A percentile compares a stretch with the other conserved stretches of the same genome.
Evolutionary conservation across 1,140 invertebrate species (phyloP).

Genomic region (Vollenhovia emeryi): DNA sequence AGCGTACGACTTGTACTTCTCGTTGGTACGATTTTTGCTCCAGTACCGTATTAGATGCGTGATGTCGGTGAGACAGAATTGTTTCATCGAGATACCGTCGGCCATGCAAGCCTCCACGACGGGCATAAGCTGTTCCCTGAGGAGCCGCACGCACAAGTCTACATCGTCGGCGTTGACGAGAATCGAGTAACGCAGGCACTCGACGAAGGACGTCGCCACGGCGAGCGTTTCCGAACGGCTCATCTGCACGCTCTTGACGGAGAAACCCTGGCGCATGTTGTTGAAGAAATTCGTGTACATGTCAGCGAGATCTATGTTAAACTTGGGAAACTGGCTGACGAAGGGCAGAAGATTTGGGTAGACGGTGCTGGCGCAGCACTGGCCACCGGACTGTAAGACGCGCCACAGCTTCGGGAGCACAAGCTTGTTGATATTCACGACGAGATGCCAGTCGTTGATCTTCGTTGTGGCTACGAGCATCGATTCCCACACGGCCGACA

Average conservation of each 20-base stretch:
- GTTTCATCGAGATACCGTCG: constrained; percentile 78
- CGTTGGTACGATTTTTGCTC: constrained; percentile 83
- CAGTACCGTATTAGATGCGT: constrained; percentile 86
- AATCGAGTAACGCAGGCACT: constrained; percentile 89
- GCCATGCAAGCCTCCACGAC: constrained; percentile 83
- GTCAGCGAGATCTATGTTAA: constrained; percentile 84
- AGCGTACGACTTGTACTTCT: constrained; percentile 79
- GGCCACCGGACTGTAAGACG: constrained; percentile 88
- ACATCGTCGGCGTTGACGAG: constrained; percentile 81
- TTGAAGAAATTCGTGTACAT: constrained; percentile 90
- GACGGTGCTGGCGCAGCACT: constrained; percentile 89
- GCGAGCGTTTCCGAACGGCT: constrained; percentile 88
- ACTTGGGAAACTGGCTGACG: constrained; percentile 89
- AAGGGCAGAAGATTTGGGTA: constrained; percentile 92
- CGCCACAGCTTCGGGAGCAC: constrained; percentile 90
- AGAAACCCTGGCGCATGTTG: constrained; percentile 88
- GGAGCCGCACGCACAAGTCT: constrained; percentile 79
- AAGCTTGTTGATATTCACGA: constrained; percentile 89
- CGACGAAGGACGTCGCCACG: constrained; percentile 88
- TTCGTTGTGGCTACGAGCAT: constrained; percentile 87
- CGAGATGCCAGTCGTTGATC: constrained; percentile 89
- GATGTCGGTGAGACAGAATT: constrained; percentile 85
- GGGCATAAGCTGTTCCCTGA: constrained; percentile 83
- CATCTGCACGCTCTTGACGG: constrained; percentile 83
- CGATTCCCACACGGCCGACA: constrained; percentile 90